phyloP scores from a whole-genome alignment of 1,140 invertebrate species.

The Drosophila repletoides region DNA sequence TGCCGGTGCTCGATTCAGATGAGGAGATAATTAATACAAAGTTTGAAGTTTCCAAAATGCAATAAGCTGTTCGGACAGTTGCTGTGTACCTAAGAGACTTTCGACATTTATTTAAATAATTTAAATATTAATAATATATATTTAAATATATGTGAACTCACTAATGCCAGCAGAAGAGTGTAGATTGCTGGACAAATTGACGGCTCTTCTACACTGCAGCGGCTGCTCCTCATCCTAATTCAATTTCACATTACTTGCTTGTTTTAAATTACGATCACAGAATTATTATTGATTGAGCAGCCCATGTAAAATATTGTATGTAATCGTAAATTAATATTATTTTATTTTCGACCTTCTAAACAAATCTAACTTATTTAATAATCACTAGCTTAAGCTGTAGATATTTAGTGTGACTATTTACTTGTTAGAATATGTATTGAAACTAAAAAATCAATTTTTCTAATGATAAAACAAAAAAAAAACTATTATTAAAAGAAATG shows the following conservation, averaged over 20 bases:
- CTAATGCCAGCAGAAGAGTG: constrained; percentile 5
- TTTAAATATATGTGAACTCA: constrained; percentile 12
- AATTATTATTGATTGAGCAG: constrained; percentile 1
- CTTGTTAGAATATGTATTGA: constrained; percentile 9
- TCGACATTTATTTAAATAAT: constrained; percentile 47
- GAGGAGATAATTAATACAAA: constrained; percentile 94
- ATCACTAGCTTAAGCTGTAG: constrained; percentile 73
- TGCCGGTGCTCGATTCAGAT: constrained; percentile 93
- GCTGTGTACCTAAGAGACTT: constrained; percentile 68
- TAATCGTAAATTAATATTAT: constrained; percentile 48
- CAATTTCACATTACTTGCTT: background rate
- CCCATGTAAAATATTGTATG: constrained; percentile 72
- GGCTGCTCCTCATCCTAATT: background rate
- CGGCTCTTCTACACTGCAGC: constrained; percentile 1
- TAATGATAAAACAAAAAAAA: constrained; percentile 9
- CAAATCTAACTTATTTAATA: constrained; percentile 71
- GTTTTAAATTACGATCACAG: background rate
- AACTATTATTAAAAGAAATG: constrained; percentile 7
- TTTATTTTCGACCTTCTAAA: constrained; percentile 41
- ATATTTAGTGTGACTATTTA: constrained; percentile 42
- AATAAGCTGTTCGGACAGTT: constrained; percentile 81
- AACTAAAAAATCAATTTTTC: constrained; percentile 17
- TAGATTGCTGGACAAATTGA: constrained; percentile 23
- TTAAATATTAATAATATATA: background rate
- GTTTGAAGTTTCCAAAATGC: constrained; percentile 96